phyloP scores from a whole-genome alignment of 2,797 vertebrate genomes.

The Potorous gilbertii region DNA sequence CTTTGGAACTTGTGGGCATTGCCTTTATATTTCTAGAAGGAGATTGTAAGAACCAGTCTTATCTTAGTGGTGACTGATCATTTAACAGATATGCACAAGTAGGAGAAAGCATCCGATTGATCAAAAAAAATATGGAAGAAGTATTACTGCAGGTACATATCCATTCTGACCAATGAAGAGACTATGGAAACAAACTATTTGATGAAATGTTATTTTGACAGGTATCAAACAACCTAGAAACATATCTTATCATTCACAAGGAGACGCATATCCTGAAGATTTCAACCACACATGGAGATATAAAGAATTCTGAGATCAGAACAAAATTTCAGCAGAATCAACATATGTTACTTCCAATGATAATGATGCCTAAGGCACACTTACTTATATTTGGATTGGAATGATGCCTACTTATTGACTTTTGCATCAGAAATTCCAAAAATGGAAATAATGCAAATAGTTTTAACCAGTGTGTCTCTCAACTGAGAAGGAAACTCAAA shows the following conservation, averaged over 20 bases:
- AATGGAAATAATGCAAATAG: too few relatives aligned
- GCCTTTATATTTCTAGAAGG: neutral
- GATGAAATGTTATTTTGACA: neutral
- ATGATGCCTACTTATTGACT: too few relatives aligned
- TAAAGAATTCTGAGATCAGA: neutral
- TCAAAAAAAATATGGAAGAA: neutral
- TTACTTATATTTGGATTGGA: too few relatives aligned
- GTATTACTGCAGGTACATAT: neutral
- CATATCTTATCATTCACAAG: neutral
- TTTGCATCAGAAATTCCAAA: too few relatives aligned
- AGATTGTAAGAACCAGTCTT: neutral
- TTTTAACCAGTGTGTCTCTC: too few relatives aligned
- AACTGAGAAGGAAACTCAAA: too few relatives aligned
- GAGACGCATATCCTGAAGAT: neutral
- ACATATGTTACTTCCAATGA: too few relatives aligned
- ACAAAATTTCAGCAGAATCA: neutral
- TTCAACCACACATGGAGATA: neutral
- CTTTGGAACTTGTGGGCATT: neutral
- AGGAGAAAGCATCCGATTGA: neutral
- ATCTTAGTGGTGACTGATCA: neutral
- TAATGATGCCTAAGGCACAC: too few relatives aligned
- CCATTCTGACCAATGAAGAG: neutral
- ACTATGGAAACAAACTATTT: neutral
- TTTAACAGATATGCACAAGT: neutral
- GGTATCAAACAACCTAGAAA: too few relatives aligned